Base-by-base conservation (phyloP, 2,113 vertebrate genomes). In the Nibea coibor region DNA sequence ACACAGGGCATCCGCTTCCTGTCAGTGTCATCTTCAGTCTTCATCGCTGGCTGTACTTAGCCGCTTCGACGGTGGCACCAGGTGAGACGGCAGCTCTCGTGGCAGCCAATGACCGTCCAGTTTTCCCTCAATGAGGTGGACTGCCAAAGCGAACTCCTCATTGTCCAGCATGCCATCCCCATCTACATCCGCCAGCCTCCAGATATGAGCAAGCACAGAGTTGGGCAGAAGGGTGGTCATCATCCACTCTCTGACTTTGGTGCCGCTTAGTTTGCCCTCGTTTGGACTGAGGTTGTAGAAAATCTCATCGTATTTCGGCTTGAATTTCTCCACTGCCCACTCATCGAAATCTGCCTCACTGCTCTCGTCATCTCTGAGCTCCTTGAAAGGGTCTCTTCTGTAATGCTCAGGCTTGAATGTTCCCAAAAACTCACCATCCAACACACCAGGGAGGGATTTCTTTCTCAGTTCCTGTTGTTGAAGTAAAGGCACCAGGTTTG, bases 241-340 rank as follows among this genome's bases (percentile, higher is more conserved):
- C 97, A 98, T 98, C 97, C 97, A 97, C 82, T 90, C 94, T 89
- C 94, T 96, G 87, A 96, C 97, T 90, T 96, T 97, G 72, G 93
- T 92, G 61, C 96, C 96, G 0, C 95, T 97, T 70, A 97, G 94
- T 90, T 97, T 98, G 45, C 97, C 97, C 0, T 96, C 94, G 0
- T 85, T 89, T 0, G 97, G 97, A 0, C 95, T 93, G 66, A 98
- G 93, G 84, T 94, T 97, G 91, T 96, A 97, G 92, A 98, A 97
- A 82, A 98, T 97, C 91, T 98, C 97, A 5, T 98, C 97, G 0
- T 97, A 97, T 58, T 97, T 97, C 26, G 96, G 94, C 83, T 98
- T 98, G 92, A 96, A 96, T 86, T 95, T 97, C 66, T 95, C 96
- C 75, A 98, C 96, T 9, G 94, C 93, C 97, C 97, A 98, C 65